These are phyloP conservation scores for Myioborus melanocephalus DNA, from an alignment of 2,797 vertebrate genomes.

Conservation along the genomic window DNA sequence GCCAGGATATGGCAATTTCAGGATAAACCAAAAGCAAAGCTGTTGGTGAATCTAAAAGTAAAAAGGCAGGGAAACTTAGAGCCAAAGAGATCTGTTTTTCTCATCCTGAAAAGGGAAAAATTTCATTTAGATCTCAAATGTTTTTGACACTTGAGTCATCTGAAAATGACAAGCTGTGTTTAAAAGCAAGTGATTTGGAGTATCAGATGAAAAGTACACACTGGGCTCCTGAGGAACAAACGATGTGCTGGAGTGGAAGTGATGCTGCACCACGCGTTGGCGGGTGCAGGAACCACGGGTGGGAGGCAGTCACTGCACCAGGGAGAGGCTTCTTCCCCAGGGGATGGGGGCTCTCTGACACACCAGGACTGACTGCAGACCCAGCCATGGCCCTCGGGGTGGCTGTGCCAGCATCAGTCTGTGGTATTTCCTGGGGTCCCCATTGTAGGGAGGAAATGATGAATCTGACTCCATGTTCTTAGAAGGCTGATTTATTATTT, in stretches of 20 bases:
- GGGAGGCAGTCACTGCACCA: background rate
- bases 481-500: no score
- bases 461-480: background rate
- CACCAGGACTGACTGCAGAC: background rate
- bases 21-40: background rate
- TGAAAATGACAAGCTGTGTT: slow-evolving; percentile 41
- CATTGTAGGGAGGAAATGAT: rapidly evolving
- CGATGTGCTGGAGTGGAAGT: background rate
- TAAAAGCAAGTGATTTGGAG: slow-evolving; percentile 41
- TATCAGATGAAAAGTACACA: background rate
- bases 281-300: rapidly evolving
- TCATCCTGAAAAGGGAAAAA: slow-evolving; percentile 4
- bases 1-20: background rate
- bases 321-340: background rate
- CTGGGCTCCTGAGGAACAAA: slow-evolving; percentile 25
- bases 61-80: background rate
- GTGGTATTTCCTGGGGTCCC: background rate
- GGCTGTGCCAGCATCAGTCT: background rate
- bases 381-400: rapidly evolving
- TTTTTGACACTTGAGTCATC: slow-evolving; percentile 25
- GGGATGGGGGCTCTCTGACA: background rate
- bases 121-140: background rate
- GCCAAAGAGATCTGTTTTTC: slow-evolving; percentile 1
- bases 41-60: background rate
- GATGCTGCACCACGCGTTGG: rapidly evolving